Evolutionary conservation across 2,113 vertebrate genomes (phyloP).

Genomic region (Triplophysa rosa): DNA sequence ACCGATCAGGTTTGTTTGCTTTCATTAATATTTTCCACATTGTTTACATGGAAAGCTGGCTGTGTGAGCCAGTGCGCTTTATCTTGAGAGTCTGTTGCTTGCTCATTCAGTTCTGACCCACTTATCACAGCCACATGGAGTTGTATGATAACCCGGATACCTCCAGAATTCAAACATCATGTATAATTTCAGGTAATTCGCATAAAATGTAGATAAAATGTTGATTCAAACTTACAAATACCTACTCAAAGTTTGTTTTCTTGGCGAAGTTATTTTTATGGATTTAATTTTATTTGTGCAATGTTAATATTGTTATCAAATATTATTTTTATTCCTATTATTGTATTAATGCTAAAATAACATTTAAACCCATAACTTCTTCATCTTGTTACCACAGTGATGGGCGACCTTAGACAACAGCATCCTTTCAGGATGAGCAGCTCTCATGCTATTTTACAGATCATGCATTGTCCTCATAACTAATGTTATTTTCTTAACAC

Average conservation of each 20-base stretch:
- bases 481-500: neutral
- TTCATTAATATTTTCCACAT: slow-evolving; percentile 24
- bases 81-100: slow-evolving; percentile 19
- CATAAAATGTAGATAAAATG: neutral
- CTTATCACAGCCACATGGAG: slow-evolving; percentile 20
- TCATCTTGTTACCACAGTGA: neutral
- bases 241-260: too few species aligned
- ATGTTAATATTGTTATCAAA: too few species aligned
- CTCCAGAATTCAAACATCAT: slow-evolving; percentile 12
- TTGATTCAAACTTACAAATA: too few species aligned
- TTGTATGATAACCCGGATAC: slow-evolving; percentile 42
- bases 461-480: neutral
- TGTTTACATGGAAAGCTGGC: slow-evolving; percentile 37
- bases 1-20: slow-evolving; percentile 23
- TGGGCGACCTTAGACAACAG: neutral
- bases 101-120: slow-evolving; percentile 28
- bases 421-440: neutral
- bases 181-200: neutral
- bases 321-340: neutral
- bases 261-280: too few species aligned
- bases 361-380: too few species aligned
- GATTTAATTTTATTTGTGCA: too few species aligned
- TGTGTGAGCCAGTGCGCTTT: slow-evolving; percentile 24
- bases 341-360: neutral
- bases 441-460: neutral